A percentile compares a stretch with the other conserved stretches of the same genome.
Conservation (phyloP, 2,888 invertebrate species). For the Lathronympha strigana region DNA sequence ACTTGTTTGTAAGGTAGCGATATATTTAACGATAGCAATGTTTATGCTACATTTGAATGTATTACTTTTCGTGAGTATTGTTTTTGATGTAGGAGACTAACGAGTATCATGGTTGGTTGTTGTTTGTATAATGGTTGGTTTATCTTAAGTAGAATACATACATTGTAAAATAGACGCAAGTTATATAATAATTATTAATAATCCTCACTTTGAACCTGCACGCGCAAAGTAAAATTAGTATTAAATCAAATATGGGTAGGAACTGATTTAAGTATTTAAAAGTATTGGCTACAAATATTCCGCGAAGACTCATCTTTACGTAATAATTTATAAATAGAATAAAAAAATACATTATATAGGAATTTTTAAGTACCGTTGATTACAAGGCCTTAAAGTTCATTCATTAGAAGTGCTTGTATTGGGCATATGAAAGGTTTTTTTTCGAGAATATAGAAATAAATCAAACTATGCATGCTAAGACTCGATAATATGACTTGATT, state of each 20-base stretch:
- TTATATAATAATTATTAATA: constrained; percentile 17
- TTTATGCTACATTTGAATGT: constrained; percentile 61
- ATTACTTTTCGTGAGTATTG: constrained; percentile 53
- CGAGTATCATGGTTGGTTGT: constrained; percentile 7
- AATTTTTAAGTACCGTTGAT: constrained; percentile 21
- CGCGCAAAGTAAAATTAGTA: constrained; percentile 26
- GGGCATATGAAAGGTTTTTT: not conserved
- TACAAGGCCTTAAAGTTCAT: constrained; percentile 35
- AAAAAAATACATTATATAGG: constrained; percentile 16
- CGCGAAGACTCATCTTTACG: constrained; percentile 30
- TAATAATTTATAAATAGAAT: constrained; percentile 23
- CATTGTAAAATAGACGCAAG: constrained; percentile 16
- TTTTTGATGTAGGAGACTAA: constrained; percentile 42
- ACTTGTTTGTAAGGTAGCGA: constrained; percentile 64
- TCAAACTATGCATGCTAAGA: too few relatives aligned
- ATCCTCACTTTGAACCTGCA: constrained; percentile 16
- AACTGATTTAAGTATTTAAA: constrained; percentile 24
- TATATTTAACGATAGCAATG: constrained; percentile 49
- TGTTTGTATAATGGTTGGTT: constrained; percentile 2
- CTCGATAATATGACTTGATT: too few relatives aligned
- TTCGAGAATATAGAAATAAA: not conserved
- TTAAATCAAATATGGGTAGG: constrained; percentile 23
- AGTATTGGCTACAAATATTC: constrained; percentile 24
- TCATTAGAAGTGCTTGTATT: constrained; percentile 23
- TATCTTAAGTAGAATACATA: not conserved